Evolutionary conservation across 2,888 invertebrate genomes (phyloP), one percentile per base, ranked within the genome.

Genomic region (Argyra leucocephala): DNA sequence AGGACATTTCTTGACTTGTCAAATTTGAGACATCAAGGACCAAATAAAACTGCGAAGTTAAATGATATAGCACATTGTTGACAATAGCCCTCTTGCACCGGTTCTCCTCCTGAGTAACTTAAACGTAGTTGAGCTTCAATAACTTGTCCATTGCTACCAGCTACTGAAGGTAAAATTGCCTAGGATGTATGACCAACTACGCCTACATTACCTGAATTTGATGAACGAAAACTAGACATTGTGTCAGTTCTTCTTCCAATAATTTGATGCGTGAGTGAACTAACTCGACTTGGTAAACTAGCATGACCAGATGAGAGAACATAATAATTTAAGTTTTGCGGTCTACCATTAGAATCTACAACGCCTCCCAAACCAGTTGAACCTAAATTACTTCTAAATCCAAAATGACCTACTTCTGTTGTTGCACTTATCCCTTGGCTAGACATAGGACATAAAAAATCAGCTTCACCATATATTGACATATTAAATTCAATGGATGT

Each of bases 1-100:
- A 83, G 75, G 95, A 94, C 88, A 96, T 90, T 81, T 96, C 96
- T 76, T 94, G 91, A 65, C 87, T 85, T 9, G 94, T 93, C 72
- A 92, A 83, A 80, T 97, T 97, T 36, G 89, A 87, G 64, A 96
- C 86, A 78, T 97, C 96, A 71, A 97, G 81, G 7, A 96, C 94
- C 65, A 97, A 83, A 81, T 95, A 95, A 75, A 96, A 92, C 75
- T 94, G 93, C 12, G 89, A 86, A 79, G 69, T 88, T 90, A 66
- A 96, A 83, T 67, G 89, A 89, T 61, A 96, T 83, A 0, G 90
- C 88, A 67, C 92, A 90, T 65, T 89, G 87, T 4, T 96, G 84
- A 73, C 94, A 95, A 76, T 92, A 93, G 21, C 89, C 88, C 1
- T 89, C 88, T 68, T 83, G 81, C 66, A 87, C 76, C 0, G 93